Evolutionary conservation across 2,888 invertebrate species (phyloP).

Genomic region (Erpobdella octoculata): DNA sequence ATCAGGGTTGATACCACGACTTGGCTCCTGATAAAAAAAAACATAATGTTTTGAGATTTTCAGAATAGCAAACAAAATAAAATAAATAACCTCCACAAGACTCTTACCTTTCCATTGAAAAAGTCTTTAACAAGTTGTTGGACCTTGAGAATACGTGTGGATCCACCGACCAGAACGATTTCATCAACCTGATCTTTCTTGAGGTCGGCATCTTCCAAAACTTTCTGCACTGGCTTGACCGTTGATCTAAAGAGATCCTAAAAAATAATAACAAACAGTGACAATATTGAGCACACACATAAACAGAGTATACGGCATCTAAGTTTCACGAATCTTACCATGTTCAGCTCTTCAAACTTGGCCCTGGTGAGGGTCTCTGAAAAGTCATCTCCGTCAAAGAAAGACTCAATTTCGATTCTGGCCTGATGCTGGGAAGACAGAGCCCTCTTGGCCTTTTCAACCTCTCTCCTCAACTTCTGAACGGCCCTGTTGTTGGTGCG

Average conservation of each 20-base stretch:
- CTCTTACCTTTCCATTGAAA: constrained; percentile 71
- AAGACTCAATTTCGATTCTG: constrained; percentile 94
- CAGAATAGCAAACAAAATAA: not conserved
- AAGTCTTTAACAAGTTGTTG: constrained; percentile 62
- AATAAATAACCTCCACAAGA: not conserved
- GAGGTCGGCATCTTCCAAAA: constrained; percentile 96
- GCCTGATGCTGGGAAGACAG: constrained; percentile 89
- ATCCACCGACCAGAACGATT: constrained; percentile 96
- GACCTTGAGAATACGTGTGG: constrained; percentile 96
- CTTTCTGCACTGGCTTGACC: constrained; percentile 87
- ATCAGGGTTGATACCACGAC: constrained; percentile 94
- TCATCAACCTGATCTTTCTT: constrained; percentile 96
- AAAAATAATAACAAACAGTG: constrained; percentile 9
- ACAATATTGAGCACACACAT: not conserved
- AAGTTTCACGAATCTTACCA: constrained; percentile 57
- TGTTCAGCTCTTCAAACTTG: constrained; percentile 95
- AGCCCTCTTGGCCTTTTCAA: constrained; percentile 92
- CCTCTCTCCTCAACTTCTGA: constrained; percentile 89
- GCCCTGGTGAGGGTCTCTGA: constrained; percentile 93
- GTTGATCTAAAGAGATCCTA: constrained; percentile 67
- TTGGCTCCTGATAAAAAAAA: constrained; percentile 89
- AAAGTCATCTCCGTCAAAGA: constrained; percentile 97
- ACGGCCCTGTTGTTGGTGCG: constrained; percentile 85
- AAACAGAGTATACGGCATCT: not conserved
- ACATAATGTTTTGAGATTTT: too few species aligned